Percentiles rank a stretch among this genome's conserved stretches.
phyloP scores from a whole-genome alignment of 2,797 vertebrate genomes.

The Phrynocephalus forsythii region DNA sequence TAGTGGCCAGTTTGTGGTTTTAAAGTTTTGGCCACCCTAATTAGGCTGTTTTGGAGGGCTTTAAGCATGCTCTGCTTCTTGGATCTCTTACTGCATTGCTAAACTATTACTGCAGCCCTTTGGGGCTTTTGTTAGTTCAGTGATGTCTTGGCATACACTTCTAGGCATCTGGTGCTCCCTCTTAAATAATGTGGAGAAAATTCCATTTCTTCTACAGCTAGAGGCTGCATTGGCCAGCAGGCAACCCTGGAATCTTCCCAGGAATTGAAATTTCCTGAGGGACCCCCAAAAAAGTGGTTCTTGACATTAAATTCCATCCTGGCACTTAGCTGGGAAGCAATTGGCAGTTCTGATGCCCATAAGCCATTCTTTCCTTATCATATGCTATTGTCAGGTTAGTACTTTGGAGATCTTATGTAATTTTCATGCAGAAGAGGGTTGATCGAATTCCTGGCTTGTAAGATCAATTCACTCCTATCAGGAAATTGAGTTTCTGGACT shows the following conservation, averaged over 20 bases:
- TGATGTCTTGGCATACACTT: background rate
- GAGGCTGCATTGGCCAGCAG: constrained; percentile 45
- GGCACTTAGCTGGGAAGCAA: constrained; percentile 57
- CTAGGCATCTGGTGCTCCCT: rapidly evolving
- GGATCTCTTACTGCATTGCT: constrained; percentile 29
- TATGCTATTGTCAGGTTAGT: constrained; percentile 60
- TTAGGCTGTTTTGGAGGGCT: constrained; percentile 30
- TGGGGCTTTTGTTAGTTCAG: constrained; percentile 11
- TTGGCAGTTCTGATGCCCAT: constrained; percentile 51
- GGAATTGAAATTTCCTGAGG: constrained; percentile 35
- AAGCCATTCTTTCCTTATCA: constrained; percentile 60
- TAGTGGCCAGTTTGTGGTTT: background rate
- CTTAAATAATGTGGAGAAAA: background rate
- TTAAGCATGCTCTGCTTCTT: constrained; percentile 13
- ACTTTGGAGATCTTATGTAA: constrained; percentile 53
- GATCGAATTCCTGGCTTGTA: constrained; percentile 54
- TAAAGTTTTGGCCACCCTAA: constrained; percentile 11
- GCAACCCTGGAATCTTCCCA: constrained; percentile 36
- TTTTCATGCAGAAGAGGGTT: constrained; percentile 58
- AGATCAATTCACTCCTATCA: constrained; percentile 47
- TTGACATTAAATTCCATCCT: constrained; percentile 50
- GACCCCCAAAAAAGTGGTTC: constrained; percentile 32
- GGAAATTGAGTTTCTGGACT: constrained; percentile 21
- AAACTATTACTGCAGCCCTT: constrained; percentile 22
- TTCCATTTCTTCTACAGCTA: constrained; percentile 10